Evolutionary conservation across 1,140 invertebrate species (phyloP), one percentile per base, ranked within the genome.

Genomic region (Zaprionus gabonicus): DNA sequence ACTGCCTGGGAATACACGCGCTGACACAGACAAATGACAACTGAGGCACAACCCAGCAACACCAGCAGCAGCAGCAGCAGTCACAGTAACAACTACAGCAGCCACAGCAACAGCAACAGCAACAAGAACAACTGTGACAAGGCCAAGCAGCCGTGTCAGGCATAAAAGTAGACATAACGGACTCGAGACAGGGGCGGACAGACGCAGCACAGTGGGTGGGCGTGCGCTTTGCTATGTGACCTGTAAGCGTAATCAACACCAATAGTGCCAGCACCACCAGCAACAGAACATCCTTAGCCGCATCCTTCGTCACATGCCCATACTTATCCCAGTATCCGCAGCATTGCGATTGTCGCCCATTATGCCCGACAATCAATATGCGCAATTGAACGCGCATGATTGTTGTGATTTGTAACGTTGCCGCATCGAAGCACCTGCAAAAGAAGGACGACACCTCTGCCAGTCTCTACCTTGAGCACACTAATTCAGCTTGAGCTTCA

Each of bases 281-380:
- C 41, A 28, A 15, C 12, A 17, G 38, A 46, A 13, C 71, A 60
- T 74, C 57, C 71, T 74, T 62, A 34, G 65, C 38, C 71, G 56
- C 51, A 70, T 74, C 58, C 66, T 62, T 28, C 13, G 20, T 25
- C 46, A 51, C 20, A n/a, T n/a, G 6, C 65, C 20, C 53, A 46
- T 59, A 27, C 55, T 59, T 46, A 58, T 23, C 2, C 13, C 4
- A 25, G 41, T 63, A 76, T 66, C 44, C 70, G 71, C 73, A 68
- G 38, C 60, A 44, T 62, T 76, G 69, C 60, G 69, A 60, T 55
- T 74, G 57, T 65, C 70, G 31, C 58, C 67, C 58, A 76, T 84
- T 90, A 81, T 81, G 67, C 74, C 77, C 76, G 75, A 84, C 84
- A 88, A 88, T 88, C 84, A 88, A 90, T 88, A 88, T 88, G 84